These are phyloP conservation scores for Dicranocentrus wangi DNA, from an alignment of 2,888 invertebrate genomes.

Conservation along the genomic window DNA sequence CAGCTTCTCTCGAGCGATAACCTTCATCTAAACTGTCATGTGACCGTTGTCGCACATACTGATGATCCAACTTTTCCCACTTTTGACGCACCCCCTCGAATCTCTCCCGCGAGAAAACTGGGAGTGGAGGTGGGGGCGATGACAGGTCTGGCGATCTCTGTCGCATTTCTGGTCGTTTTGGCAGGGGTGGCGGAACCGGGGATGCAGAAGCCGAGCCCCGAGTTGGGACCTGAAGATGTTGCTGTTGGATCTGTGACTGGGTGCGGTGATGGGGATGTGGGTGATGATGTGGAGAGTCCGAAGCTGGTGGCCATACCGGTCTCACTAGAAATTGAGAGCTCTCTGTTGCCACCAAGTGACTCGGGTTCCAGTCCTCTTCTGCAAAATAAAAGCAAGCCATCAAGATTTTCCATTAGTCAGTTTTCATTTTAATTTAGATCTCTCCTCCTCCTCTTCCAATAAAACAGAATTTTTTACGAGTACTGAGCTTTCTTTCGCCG, in stretches of 20 bases:
- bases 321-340: slow-evolving; percentile 78
- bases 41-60: slow-evolving; percentile 71
- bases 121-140: slow-evolving; percentile 75
- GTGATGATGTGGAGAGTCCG: slow-evolving; percentile 72
- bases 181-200: slow-evolving; percentile 74
- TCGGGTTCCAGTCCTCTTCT: slow-evolving; percentile 85
- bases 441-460: no score
- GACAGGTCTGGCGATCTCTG: slow-evolving; percentile 71
- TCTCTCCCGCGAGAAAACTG: slow-evolving; percentile 70
- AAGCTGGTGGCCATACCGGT: slow-evolving; percentile 72
- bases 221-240: slow-evolving; percentile 70
- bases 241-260: slow-evolving; percentile 75
- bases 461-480: no score
- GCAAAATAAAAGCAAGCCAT: slow-evolving; percentile 74
- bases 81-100: slow-evolving; percentile 73
- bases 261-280: slow-evolving; percentile 75
- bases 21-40: slow-evolving; percentile 73
- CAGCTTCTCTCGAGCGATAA: slow-evolving; percentile 72
- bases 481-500: no score
- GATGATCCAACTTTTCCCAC: slow-evolving; percentile 73
- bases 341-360: slow-evolving; percentile 74
- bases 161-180: slow-evolving; percentile 73
- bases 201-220: slow-evolving; percentile 53
- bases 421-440: no score
- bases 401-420: no score